phyloP scores from a whole-genome alignment of 1,140 invertebrate genomes.

The Drosophila sucinea region DNA sequence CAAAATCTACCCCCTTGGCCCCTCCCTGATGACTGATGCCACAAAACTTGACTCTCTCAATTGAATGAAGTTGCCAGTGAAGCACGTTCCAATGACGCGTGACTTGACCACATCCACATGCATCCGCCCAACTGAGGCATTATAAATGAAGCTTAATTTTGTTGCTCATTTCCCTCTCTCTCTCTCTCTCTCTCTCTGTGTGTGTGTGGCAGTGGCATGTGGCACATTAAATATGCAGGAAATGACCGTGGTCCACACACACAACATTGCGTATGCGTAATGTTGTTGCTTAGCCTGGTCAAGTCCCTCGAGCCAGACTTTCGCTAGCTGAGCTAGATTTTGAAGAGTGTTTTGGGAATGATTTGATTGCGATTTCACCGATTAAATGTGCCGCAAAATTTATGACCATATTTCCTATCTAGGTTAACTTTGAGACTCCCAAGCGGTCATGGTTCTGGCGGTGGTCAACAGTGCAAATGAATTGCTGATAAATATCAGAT shows the following conservation, averaged over 20 bases:
- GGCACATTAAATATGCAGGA: conserved; percentile 11
- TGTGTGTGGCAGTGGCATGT: background rate
- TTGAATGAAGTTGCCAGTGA: conserved; percentile 9
- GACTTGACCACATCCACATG: conserved; percentile 21
- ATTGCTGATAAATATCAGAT: background rate
- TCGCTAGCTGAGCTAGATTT: background rate
- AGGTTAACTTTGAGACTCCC: background rate
- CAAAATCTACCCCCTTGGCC: background rate
- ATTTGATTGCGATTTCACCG: conserved; percentile 11
- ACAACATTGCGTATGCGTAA: conserved; percentile 15
- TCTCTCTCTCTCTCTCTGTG: background rate
- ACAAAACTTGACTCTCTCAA: conserved; percentile 1
- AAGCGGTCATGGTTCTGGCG: background rate
- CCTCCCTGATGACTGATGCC: background rate
- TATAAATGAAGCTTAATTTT: conserved; percentile 16
- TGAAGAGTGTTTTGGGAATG: conserved; percentile 17
- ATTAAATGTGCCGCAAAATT: background rate
- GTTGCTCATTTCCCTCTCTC: background rate
- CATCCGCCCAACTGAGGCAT: background rate
- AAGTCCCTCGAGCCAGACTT: background rate
- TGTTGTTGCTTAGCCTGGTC: conserved; percentile 5
- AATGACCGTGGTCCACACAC: background rate
- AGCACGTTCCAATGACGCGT: conserved; percentile 7
- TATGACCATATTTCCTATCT: background rate
- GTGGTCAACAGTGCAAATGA: background rate